A percentile compares a stretch with the other conserved stretches of the same genome.
These are phyloP conservation scores for Notocelia uddmanniana DNA, from an alignment of 2,888 invertebrate genomes.

Conservation along the genomic window DNA sequence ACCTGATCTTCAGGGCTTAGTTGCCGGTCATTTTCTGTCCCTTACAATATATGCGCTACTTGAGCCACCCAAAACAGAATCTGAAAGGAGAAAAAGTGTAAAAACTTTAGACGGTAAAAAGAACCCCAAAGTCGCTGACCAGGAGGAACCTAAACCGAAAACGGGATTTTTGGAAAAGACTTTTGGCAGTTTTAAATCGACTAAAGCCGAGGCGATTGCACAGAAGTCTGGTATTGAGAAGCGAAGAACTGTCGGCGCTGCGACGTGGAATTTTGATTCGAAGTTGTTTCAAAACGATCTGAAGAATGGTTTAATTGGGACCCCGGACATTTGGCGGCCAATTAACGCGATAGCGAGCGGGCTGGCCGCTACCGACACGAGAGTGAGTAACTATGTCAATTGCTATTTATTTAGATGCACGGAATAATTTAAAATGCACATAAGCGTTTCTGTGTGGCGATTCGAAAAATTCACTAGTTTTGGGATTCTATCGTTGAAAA, in stretches of 20 bases:
- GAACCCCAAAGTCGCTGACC: constrained; percentile 70
- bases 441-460: background rate
- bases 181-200: constrained; percentile 79
- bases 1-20: constrained; percentile 83
- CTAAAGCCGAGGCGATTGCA: constrained; percentile 74
- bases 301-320: constrained; percentile 86
- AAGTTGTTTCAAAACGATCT: constrained; percentile 87
- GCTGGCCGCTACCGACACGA: constrained; percentile 81
- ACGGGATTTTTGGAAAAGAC: constrained; percentile 81
- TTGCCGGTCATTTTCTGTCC: constrained; percentile 89
- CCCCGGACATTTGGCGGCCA: constrained; percentile 90
- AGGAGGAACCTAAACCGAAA: constrained; percentile 81
- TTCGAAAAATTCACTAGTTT: background rate
- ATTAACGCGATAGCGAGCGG: constrained; percentile 89
- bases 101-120: constrained; percentile 71
- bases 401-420: background rate
- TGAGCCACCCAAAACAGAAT: constrained; percentile 82
- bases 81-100: constrained; percentile 70
- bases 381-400: constrained; percentile 68
- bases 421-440: no score
- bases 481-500: no score
- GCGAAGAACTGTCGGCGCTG: constrained; percentile 88
- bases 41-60: constrained; percentile 89
- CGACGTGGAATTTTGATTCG: constrained; percentile 88
- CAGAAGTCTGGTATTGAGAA: constrained; percentile 86